Base-by-base conservation (phyloP, 37 sponge, comb jelly and placozoan genomes). In the Oopsacas minuta region DNA sequence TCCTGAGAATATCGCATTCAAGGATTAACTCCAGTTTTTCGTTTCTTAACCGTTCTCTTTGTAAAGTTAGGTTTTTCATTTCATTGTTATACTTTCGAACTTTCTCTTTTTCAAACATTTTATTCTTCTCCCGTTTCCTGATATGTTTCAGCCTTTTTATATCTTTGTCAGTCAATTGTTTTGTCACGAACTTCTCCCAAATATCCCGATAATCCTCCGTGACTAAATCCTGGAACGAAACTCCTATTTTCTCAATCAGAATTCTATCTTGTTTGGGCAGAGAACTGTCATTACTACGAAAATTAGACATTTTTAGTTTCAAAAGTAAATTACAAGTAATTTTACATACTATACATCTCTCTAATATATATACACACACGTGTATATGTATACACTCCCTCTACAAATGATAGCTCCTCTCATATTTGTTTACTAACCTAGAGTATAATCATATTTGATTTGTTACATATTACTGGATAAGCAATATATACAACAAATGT, bases 81-180 rank as follows among this genome's bases (percentile, higher is more conserved):
- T 25, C 28, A 61, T n/a, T 12, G 3, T 61, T n/a, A 5, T 3
- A 3, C 30, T 25, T 61, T 34, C 5, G 7, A n/a, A 32, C 17
- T 61, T 12, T 61, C 17, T 10, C 30, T 12, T 61, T 61, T n/a
- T 25, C 30, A 61, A 61, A 61, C 7, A 20, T 10, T 61, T 61
- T 61, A 61, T 61, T 61, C 28, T 61, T 61, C 75, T 61, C 75
- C 28, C 75, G 7, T 61, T 61, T 61, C 75, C 75, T 25, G 75
- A 61, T 61, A 12, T 61, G 75, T 61, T 61, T 61, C 17, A 61
- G 20, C 30, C 75, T 61, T n/a, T 61, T 10, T 20, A 61, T n/a
- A 3, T 61, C 75, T 20, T 20, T 12, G 3, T 25, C 17, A 61
- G 75, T 32, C 22, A 61, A n/a, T 3, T 61, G 7, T 3, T 5